phyloP scores from a whole-genome alignment of 2,797 vertebrate genomes.

The Rhyacichthys aspro region DNA sequence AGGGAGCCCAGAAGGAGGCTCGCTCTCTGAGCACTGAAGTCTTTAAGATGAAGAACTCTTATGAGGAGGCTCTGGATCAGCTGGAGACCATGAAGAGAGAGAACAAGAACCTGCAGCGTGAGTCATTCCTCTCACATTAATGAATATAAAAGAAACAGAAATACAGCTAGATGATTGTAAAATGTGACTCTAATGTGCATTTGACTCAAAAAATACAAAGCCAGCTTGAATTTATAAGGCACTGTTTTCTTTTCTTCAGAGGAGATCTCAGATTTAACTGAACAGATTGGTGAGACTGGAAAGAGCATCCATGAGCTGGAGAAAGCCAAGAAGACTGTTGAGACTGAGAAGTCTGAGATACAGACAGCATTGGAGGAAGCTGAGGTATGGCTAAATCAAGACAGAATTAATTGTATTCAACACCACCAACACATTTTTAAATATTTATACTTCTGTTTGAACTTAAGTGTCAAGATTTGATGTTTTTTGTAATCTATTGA shows the following conservation, averaged over 20 bases:
- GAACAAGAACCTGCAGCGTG: constrained; percentile 60
- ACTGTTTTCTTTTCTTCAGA: constrained; percentile 60
- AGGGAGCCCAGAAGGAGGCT: constrained; percentile 85
- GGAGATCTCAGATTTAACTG: constrained; percentile 88
- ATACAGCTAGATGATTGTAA: too few species aligned
- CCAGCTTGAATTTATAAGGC: too few species aligned
- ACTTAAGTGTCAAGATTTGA: too few species aligned
- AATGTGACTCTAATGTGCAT: too few species aligned
- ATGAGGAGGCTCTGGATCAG: constrained; percentile 49
- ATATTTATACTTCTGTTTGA: too few species aligned
- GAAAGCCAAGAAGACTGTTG: constrained; percentile 84
- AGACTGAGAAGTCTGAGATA: constrained; percentile 84
- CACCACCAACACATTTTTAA: too few species aligned
- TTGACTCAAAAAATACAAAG: too few species aligned
- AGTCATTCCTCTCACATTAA: not conserved
- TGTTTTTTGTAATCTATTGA: not conserved
- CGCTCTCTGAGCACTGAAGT: constrained; percentile 87
- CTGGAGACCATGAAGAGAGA: constrained; percentile 64
- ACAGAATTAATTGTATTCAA: not conserved
- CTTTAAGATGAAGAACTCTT: constrained; percentile 58
- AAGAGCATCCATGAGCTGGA: constrained; percentile 87
- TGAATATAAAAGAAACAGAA: not conserved
- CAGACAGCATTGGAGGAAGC: constrained; percentile 87
- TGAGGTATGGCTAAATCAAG: constrained; percentile 69
- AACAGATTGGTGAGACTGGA: constrained; percentile 85